phyloP scores from a whole-genome alignment of 2,888 invertebrate species.

The Parochlus steinenii region DNA sequence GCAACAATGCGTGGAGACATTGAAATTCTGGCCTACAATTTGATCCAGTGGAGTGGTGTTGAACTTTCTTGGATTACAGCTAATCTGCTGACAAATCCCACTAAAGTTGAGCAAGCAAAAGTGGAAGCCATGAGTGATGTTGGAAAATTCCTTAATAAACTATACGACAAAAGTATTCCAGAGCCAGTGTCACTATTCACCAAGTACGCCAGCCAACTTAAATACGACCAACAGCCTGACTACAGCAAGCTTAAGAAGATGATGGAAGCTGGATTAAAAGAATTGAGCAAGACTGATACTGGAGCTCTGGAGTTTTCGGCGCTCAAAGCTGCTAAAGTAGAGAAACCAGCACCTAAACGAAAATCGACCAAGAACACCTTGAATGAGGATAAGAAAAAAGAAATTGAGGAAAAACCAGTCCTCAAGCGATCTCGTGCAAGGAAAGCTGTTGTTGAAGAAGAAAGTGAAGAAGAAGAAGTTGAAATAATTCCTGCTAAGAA shows the following conservation, averaged over 20 bases:
- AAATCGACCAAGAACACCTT: conserved; percentile 15
- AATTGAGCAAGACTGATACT: conserved; percentile 36
- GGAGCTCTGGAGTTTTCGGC: conserved; percentile 42
- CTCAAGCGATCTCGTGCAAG: conserved; percentile 11
- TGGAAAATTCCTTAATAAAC: conserved; percentile 18
- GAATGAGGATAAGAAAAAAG: conserved; percentile 4
- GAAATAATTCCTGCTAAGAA: background rate
- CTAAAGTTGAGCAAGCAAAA: conserved; percentile 49
- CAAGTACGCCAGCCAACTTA: conserved; percentile 45
- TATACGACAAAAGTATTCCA: conserved; percentile 31
- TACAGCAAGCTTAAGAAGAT: conserved; percentile 52
- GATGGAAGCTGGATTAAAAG: conserved; percentile 46
- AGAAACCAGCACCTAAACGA: conserved; percentile 20
- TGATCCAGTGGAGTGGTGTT: conserved; percentile 80
- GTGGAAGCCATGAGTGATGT: conserved; percentile 45
- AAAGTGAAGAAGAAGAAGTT: conserved; percentile 13
- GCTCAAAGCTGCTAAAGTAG: conserved; percentile 17
- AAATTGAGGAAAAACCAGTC: conserved; percentile 5
- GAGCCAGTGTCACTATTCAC: conserved; percentile 46
- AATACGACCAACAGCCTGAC: conserved; percentile 55
- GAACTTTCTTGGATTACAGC: conserved; percentile 70
- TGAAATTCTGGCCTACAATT: conserved; percentile 85
- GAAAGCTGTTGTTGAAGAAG: conserved; percentile 10
- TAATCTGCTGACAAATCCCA: conserved; percentile 36
- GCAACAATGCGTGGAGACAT: conserved; percentile 81